Evolutionary conservation across 2,888 invertebrate genomes (phyloP).

Genomic region (Meta bourneti): DNA sequence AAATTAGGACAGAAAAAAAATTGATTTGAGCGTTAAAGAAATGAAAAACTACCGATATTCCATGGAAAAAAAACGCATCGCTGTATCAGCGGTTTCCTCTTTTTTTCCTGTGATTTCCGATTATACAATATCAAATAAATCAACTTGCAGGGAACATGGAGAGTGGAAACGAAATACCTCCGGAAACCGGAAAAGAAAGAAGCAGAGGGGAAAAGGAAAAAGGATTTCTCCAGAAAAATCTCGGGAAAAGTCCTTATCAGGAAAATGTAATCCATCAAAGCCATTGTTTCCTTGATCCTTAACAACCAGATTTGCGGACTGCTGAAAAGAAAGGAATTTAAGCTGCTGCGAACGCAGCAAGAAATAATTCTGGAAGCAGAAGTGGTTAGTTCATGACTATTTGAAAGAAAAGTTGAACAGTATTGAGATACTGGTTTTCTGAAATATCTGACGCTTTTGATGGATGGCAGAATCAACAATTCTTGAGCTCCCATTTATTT

Average conservation of each 20-base stretch:
- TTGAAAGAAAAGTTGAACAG: constrained; percentile 12
- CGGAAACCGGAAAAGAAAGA: not conserved
- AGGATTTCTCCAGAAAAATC: constrained; percentile 9
- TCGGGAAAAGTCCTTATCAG: constrained; percentile 36
- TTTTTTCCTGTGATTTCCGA: constrained; percentile 6
- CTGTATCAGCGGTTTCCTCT: not conserved
- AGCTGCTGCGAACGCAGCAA: not conserved
- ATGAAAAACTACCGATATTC: constrained; percentile 8
- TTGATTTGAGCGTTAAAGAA: too few relatives aligned
- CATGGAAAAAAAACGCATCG: not conserved
- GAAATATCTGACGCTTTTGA: not conserved
- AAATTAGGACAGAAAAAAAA: too few relatives aligned
- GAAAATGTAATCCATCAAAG: constrained; percentile 56
- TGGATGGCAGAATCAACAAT: constrained; percentile 22
- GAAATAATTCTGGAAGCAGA: constrained; percentile 23
- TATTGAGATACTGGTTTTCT: constrained; percentile 14
- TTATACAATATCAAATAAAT: constrained; percentile 57
- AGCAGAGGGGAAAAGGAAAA: not conserved
- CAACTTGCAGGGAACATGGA: constrained; percentile 9
- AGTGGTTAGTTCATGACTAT: not conserved
- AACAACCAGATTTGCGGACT: constrained; percentile 46
- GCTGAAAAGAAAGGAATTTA: constrained; percentile 20
- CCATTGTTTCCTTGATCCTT: constrained; percentile 55
- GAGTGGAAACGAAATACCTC: constrained; percentile 25
- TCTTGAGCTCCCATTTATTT: constrained; percentile 10